Evolutionary conservation across 2,113 vertebrate genomes (phyloP), one percentile per base, ranked within the genome.

Genomic region (Anolis carolinensis): DNA sequence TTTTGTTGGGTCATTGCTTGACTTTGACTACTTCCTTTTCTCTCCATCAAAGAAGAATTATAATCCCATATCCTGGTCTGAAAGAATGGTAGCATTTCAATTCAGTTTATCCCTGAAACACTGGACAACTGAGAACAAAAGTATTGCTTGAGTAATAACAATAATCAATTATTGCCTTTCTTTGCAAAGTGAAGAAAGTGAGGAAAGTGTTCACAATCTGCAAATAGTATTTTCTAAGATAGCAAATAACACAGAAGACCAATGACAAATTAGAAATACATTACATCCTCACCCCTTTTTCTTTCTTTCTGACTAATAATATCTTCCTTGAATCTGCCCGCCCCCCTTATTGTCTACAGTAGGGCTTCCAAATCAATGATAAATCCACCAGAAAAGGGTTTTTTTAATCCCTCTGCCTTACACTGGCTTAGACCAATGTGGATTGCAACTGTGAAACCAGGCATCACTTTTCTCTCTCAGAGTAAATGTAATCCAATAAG

Each of bases 231-330:
- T 94, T 93, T 87, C 92, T 92, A 23, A 92, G 89, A 71, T 86
- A 84, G 82, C 23, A 89, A 93, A 92, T 82, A 87, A 90, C 93
- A 90, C 32, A 75, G 76, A 86, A 93, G 88, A 93, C 70, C 79
- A 65, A 70, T 52, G 90, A 88, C 27, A 81, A 86, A 82, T 85
- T 92, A 84, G 0, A 84, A 73, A 93, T 84, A 92, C 95, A 88
- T 93, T 87, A 91, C 94, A 92, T 71, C 67, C 85, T 82, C 89
- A 88, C 81, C 86, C 88, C 78, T 87, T 90, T 76, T 75, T 95
- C 87, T 0, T 92, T 86, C 87, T 92, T 76, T 94, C 87, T 92
- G 65, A 70, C 80, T 94, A 94, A 96, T 89, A 93, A 87, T 84
- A 94, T 20, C 55, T 71, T 90, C 84, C 85, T 65, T 50, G 65